Evolutionary conservation across 1,140 invertebrate species (phyloP), one percentile per base, ranked within the genome.

Genomic region (Bombus confusus): DNA sequence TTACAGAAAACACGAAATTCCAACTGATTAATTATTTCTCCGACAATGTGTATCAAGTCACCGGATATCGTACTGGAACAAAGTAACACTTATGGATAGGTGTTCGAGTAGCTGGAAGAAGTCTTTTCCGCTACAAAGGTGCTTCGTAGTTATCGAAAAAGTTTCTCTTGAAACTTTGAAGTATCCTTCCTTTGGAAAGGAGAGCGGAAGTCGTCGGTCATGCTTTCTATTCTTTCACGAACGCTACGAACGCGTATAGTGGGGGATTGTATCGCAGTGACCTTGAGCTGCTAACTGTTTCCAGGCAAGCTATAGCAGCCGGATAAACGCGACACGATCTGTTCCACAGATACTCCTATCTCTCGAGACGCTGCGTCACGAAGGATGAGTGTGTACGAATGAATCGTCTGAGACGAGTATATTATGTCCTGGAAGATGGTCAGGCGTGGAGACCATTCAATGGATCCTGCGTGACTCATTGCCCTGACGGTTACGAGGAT

Each of bases 341-440:
- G 73, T 57, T 85, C 71, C 72, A n/a, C 73, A 94, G 93, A 87
- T 92, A 88, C 57, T 47, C 92, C 92, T 96, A 95, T 90, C 91
- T 94, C 12, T 93, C 95, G 69, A 93, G 96, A 71, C 92, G 96
- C 71, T 97, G 97, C 90, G 91, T 97, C 34, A 95, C 94, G 12
- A 94, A 95, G 75, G 80, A 92, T 3, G 95, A 96, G 86, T 97
- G 97, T 88, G 43, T 88, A 1, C 66, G 69, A 39, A 89, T 93
- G 82, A 93, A 92, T 69, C 62, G 72, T 39, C 13, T 75, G 41
- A 86, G 91, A 22, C 90, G 85, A 69, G 52, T 92, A 1, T 86
- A 72, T 34, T 87, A 69, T 69, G 62, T 71, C 9, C 82, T 43
- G 28, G 89, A 87, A 1, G 88, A 91, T 1, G 80, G 72, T 10